phyloP scores from a whole-genome alignment of 2,797 vertebrate genomes.

The Tadarida brasiliensis region DNA sequence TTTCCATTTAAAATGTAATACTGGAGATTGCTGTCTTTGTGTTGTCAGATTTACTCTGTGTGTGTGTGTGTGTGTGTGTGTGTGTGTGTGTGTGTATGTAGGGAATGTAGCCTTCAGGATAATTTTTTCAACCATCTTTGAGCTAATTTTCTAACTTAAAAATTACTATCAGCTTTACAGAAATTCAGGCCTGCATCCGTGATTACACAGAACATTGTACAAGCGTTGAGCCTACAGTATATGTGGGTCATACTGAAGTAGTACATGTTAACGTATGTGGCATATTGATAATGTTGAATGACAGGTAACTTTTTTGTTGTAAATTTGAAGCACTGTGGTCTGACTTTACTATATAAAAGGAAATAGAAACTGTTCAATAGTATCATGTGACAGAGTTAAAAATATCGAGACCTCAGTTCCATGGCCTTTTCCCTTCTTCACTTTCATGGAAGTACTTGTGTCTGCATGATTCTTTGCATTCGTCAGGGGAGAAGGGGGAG shows the following conservation, averaged over 20 bases:
- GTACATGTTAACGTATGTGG: neutral
- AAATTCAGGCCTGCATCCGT: neutral
- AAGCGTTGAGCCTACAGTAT: neutral
- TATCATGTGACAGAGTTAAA: neutral
- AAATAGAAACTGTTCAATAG: neutral
- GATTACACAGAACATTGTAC: neutral
- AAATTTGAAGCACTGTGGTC: neutral
- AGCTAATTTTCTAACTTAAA: constrained; percentile 42
- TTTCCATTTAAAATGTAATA: constrained; percentile 11
- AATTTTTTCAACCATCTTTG: neutral
- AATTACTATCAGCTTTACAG: neutral
- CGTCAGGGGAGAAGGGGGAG: neutral
- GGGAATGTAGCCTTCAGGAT: neutral
- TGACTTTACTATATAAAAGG: neutral
- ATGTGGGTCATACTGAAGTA: neutral
- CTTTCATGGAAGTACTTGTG: neutral
- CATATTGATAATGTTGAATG: neutral
- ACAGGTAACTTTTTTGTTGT: neutral
- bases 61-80: neutral
- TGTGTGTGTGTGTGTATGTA: neutral
- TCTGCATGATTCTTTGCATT: neutral
- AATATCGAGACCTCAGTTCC: neutral
- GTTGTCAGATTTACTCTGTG: neutral
- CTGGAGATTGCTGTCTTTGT: neutral
- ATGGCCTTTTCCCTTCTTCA: neutral